phyloP scores from a whole-genome alignment of 2,113 vertebrate genomes.

The Eublepharis macularius region DNA sequence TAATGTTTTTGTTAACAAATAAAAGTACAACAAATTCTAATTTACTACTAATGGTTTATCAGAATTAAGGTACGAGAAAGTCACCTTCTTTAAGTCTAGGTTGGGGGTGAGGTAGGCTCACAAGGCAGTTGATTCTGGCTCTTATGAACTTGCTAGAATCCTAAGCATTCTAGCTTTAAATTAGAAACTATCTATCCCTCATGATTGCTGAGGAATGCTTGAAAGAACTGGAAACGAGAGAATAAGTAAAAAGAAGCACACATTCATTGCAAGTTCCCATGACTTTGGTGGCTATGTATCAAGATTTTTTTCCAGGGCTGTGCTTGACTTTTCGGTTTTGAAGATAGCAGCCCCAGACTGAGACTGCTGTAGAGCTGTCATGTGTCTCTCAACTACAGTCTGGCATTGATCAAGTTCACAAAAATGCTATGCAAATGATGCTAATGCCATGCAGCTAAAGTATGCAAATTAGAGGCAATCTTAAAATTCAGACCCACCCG shows the following conservation, averaged over 20 bases:
- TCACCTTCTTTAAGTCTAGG: slow-evolving; percentile 13
- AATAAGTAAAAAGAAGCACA: neutral
- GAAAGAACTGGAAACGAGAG: neutral
- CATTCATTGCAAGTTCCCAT: neutral
- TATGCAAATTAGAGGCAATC: neutral
- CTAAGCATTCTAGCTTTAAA: neutral
- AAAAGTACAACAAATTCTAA: slow-evolving; percentile 52
- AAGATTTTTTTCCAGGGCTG: neutral
- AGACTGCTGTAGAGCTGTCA: neutral
- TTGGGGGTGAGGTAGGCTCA: neutral
- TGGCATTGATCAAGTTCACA: neutral
- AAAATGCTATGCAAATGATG: neutral
- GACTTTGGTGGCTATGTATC: too few species aligned
- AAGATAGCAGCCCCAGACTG: neutral
- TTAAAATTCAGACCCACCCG: too few species aligned
- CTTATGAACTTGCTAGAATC: neutral
- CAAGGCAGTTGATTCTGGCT: neutral
- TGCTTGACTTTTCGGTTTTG: too few species aligned
- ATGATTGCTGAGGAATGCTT: neutral
- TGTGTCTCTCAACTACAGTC: too few species aligned
- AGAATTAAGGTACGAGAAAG: slow-evolving; percentile 65
- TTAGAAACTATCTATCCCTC: neutral
- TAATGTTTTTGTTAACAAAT: slow-evolving; percentile 56
- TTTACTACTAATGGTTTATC: slow-evolving; percentile 52
- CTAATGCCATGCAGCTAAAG: neutral